Percentiles rank a stretch among this genome's conserved stretches.
phyloP scores from a whole-genome alignment of 2,888 invertebrate species.

The Pristionchus maxplancki region DNA sequence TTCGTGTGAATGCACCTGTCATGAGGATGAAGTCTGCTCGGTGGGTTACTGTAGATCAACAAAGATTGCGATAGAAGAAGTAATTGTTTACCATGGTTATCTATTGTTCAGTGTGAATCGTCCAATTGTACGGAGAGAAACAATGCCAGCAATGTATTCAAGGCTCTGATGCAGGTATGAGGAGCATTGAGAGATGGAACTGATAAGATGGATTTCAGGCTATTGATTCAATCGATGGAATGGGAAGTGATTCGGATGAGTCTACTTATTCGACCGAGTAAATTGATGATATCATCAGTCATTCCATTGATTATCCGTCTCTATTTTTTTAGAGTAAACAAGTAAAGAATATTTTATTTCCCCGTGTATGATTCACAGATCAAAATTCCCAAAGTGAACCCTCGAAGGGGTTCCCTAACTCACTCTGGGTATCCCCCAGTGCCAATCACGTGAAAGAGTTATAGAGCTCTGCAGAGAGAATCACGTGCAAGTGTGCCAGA shows the following conservation, averaged over 20 bases:
- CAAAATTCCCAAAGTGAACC: background rate
- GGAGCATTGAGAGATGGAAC: background rate
- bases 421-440: background rate
- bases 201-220: background rate
- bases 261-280: background rate
- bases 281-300: background rate
- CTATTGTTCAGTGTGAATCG: background rate
- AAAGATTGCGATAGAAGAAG: background rate
- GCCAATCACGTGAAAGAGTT: background rate
- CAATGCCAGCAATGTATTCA: background rate
- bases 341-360: background rate
- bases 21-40: background rate
- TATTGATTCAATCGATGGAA: background rate
- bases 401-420: background rate
- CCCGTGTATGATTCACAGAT: background rate
- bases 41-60: background rate
- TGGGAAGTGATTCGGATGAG: background rate
- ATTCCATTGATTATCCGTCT: background rate
- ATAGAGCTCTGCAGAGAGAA: background rate
- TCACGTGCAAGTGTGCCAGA: background rate
- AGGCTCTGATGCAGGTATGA: background rate
- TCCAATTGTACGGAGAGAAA: constrained; percentile 2
- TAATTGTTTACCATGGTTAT: background rate
- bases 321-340: constrained; percentile 7
- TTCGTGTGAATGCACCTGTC: constrained; percentile 12